phyloP scores from a whole-genome alignment of 1,140 invertebrate species.

The Nephila pilipes region DNA sequence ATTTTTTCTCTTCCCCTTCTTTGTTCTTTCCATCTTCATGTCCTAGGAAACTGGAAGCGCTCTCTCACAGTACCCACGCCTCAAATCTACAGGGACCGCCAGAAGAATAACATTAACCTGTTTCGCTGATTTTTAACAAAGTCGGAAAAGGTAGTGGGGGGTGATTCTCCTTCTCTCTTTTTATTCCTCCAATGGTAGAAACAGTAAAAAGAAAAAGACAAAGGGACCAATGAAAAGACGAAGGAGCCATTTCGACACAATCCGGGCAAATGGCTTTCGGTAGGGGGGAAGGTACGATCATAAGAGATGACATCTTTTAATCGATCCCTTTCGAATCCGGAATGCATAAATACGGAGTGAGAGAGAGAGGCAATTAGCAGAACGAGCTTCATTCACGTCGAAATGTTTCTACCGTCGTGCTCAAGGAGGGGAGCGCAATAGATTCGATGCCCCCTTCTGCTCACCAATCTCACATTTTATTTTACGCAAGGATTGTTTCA shows the following conservation, averaged over 20 bases:
- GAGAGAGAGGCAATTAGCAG: conserved; percentile 57
- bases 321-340: conserved; percentile 40
- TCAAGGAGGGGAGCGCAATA: not conserved
- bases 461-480: not conserved
- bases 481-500: conserved; percentile 19
- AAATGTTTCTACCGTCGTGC: conserved; percentile 57
- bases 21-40: conserved; percentile 30
- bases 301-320: conserved; percentile 39
- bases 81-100: conserved; percentile 62
- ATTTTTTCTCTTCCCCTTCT: conserved; percentile 36
- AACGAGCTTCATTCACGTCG: conserved; percentile 56
- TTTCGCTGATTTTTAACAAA: conserved; percentile 75
- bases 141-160: conserved; percentile 26
- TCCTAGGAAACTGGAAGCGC: conserved; percentile 53
- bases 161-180: conserved; percentile 27
- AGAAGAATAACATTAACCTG: conserved; percentile 72
- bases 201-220: conserved; percentile 41
- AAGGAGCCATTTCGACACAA: conserved; percentile 59
- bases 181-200: conserved; percentile 10
- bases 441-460: not conserved
- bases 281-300: not conserved
- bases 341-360: conserved; percentile 54
- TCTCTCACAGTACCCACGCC: conserved; percentile 26
- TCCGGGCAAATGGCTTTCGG: conserved; percentile 53
- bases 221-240: conserved; percentile 57